Conservation (phyloP, 1,140 invertebrate genomes). For the Yoshiicerus persimilis region DNA sequence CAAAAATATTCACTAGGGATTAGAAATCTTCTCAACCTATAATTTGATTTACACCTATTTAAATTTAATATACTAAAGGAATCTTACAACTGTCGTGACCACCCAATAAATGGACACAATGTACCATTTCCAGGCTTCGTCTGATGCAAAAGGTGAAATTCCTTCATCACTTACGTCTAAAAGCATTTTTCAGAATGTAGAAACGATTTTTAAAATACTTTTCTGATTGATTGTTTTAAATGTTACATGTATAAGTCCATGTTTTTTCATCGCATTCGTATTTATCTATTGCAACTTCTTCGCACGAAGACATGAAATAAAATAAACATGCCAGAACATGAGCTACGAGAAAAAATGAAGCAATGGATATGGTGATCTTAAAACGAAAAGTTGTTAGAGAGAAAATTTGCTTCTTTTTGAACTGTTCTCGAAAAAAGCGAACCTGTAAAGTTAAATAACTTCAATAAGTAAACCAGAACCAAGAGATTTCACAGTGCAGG, state of each 20-base stretch:
- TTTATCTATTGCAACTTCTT: neutral
- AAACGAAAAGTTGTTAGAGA: neutral
- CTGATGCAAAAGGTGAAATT: too few relatives aligned
- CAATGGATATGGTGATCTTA: constrained; percentile 14
- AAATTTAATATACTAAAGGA: neutral
- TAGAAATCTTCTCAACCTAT: too few relatives aligned
- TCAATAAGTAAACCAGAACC: neutral
- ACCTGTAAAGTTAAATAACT: neutral
- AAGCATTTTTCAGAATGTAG: neutral
- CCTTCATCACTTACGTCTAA: neutral
- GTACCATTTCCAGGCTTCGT: constrained; percentile 25
- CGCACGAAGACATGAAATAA: constrained; percentile 29
- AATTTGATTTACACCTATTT: neutral
- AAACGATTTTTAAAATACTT: neutral
- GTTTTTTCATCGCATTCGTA: neutral
- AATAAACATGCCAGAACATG: constrained; percentile 33
- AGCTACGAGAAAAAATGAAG: constrained; percentile 25
- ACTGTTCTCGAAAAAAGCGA: neutral
- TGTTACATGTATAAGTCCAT: neutral
- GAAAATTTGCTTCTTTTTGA: neutral
- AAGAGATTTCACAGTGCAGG: neutral
- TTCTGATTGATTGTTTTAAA: neutral
- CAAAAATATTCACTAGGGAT: neutral
- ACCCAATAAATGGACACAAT: constrained; percentile 33
- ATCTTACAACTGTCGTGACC: neutral